Conservation (phyloP, 2,888 invertebrate genomes). For the Temnothorax rugatulus region DNA sequence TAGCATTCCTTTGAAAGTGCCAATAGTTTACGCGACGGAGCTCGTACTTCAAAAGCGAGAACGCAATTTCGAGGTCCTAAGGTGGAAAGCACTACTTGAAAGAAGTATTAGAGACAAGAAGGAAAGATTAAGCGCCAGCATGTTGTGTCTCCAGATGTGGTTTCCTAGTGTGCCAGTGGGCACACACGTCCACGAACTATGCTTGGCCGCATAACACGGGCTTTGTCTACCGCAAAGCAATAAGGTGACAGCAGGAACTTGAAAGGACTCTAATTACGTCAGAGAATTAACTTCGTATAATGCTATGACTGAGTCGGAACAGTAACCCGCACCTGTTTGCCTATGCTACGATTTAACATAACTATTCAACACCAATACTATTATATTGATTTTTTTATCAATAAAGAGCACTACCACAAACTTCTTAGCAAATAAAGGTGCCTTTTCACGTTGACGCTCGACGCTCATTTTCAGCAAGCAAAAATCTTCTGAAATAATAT, state of each 20-base stretch:
- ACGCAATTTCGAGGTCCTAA: conserved; percentile 38
- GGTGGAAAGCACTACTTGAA: conserved; percentile 28
- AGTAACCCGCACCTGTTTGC: neutral
- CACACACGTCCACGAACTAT: conserved; percentile 55
- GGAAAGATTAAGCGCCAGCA: conserved; percentile 62
- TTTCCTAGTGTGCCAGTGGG: conserved; percentile 53
- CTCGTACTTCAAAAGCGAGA: conserved; percentile 11
- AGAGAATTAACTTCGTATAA: conserved; percentile 69
- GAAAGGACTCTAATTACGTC: conserved; percentile 70
- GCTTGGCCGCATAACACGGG: conserved; percentile 14
- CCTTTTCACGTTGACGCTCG: too few relatives aligned
- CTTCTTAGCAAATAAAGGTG: neutral
- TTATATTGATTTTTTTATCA: neutral
- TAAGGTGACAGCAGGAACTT: conserved; percentile 50
- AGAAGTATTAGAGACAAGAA: conserved; percentile 56
- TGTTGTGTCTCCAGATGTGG: conserved; percentile 67
- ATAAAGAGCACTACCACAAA: neutral
- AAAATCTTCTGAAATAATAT: too few relatives aligned
- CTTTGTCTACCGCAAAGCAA: conserved; percentile 53
- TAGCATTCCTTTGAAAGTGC: conserved; percentile 7
- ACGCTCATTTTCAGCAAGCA: too few relatives aligned
- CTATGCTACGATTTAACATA: neutral
- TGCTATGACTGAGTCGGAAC: conserved; percentile 16
- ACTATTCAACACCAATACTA: neutral
- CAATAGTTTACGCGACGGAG: conserved; percentile 12